Evolutionary conservation across 2,797 vertebrate genomes (phyloP).

Genomic region (Macrochelys suwanniensis): DNA sequence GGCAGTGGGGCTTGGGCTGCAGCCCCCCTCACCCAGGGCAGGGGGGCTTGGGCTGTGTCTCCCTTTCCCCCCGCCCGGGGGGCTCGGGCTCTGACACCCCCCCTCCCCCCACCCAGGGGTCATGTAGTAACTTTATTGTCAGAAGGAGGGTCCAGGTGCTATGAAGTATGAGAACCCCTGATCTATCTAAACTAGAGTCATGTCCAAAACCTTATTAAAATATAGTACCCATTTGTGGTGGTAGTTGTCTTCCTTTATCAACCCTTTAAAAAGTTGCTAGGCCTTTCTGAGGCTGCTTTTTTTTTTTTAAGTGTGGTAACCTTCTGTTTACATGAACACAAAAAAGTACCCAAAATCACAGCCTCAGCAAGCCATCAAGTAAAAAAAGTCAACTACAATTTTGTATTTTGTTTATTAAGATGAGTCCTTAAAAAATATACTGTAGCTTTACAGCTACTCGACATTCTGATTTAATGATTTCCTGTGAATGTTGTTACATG

Average conservation of each 20-base stretch:
- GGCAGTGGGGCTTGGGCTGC: too few relatives aligned
- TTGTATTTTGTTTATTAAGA: not conserved
- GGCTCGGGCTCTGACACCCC: too few relatives aligned
- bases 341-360: not conserved
- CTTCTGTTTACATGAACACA: not conserved
- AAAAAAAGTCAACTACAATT: not conserved
- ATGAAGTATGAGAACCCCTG: too few relatives aligned
- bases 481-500: not conserved
- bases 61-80: too few relatives aligned
- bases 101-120: too few relatives aligned
- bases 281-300: not conserved
- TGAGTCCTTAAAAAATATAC: not conserved
- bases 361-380: not conserved
- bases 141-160: too few relatives aligned
- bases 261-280: not conserved
- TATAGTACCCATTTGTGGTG: not conserved
- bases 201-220: not conserved
- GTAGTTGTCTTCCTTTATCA: not conserved
- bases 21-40: too few relatives aligned
- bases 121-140: too few relatives aligned
- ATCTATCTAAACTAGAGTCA: not conserved
- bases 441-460: not conserved
- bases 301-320: not conserved
- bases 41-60: too few relatives aligned
- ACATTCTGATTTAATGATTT: not conserved